Conservation (phyloP, 2,797 vertebrate genomes). For the Clarias pachynema region DNA sequence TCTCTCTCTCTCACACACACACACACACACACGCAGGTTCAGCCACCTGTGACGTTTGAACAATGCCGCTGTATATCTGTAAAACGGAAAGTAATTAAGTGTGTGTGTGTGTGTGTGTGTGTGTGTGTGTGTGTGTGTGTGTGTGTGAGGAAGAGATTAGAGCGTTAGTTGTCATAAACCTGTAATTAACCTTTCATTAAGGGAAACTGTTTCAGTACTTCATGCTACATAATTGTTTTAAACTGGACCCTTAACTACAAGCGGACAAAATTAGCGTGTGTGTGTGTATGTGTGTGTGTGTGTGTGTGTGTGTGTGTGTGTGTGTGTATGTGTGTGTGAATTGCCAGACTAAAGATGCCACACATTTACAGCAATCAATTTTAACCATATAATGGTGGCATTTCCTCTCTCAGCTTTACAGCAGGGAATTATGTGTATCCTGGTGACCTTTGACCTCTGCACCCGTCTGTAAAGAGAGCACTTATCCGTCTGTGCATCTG, state of each 20-base stretch:
- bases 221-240: conserved; percentile 35
- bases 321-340: neutral
- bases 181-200: conserved; percentile 36
- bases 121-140: neutral
- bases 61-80: neutral
- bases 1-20: too few species aligned
- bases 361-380: conserved; percentile 52
- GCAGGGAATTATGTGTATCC: conserved; percentile 51
- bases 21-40: neutral
- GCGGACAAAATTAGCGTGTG: neutral
- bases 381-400: conserved; percentile 59
- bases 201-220: conserved; percentile 19
- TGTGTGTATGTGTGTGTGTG: conserved; percentile 17
- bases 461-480: conserved; percentile 40
- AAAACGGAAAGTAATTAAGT: neutral
- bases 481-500: conserved; percentile 53
- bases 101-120: neutral
- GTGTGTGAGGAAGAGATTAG: neutral
- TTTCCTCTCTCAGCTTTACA: conserved; percentile 52
- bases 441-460: conserved; percentile 56
- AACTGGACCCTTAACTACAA: conserved; percentile 15
- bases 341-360: conserved; percentile 38
- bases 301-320: conserved; percentile 22
- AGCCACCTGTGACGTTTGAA: neutral
- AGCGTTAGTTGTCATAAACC: conserved; percentile 8